Percentiles rank a stretch among this genome's conserved stretches.
phyloP scores from a whole-genome alignment of 30 jellyfish, hydroid and myxozoan species.

The Turritopsis rubra region DNA sequence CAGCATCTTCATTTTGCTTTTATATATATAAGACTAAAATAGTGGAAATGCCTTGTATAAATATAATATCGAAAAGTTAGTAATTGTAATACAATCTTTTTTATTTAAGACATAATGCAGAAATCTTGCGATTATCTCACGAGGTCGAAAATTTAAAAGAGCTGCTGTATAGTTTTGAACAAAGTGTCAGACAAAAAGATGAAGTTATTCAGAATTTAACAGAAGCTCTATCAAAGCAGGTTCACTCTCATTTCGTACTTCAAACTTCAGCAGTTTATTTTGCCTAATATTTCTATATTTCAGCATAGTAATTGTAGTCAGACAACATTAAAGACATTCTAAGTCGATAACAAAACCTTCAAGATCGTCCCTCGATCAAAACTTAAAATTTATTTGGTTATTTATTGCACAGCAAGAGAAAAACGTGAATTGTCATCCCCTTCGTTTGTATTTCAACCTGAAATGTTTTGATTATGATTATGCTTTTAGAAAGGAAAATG shows the following conservation, averaged over 20 bases:
- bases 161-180: conserved; percentile 61
- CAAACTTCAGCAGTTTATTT: not conserved
- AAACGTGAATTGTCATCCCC: too few species aligned
- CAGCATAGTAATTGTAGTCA: not conserved
- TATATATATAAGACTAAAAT: too few species aligned
- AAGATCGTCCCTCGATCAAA: too few species aligned
- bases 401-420: too few species aligned
- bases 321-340: not conserved
- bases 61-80: too few species aligned
- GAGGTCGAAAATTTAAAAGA: conserved; percentile 67
- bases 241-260: not conserved
- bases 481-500: conserved; percentile 48
- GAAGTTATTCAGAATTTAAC: conserved; percentile 65
- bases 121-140: conserved; percentile 34
- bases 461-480: not conserved
- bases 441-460: too few species aligned
- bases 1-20: too few species aligned
- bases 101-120: conserved; percentile 51
- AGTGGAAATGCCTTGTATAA: too few species aligned
- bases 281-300: not conserved
- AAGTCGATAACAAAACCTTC: not conserved
- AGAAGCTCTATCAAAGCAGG: conserved; percentile 67
- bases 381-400: too few species aligned
- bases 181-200: conserved; percentile 70
- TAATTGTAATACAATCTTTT: too few species aligned